Evolutionary conservation across 1,140 invertebrate genomes (phyloP).

Genomic region (Babylonia areolata): DNA sequence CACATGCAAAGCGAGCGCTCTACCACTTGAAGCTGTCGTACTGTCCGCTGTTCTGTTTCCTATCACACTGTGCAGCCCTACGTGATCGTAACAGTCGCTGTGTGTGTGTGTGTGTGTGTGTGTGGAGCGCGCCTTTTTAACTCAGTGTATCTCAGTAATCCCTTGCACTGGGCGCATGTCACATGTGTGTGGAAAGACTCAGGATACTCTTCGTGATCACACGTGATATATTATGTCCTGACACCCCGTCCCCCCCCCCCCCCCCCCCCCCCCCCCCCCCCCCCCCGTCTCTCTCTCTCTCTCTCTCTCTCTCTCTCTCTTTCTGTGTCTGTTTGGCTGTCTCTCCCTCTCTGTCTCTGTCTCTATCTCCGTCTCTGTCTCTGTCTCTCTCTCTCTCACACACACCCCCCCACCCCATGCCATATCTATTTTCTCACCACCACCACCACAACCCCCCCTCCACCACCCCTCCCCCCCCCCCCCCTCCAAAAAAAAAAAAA

Average conservation of each 20-base stretch:
- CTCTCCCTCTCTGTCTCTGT: background rate
- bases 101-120: too few relatives aligned
- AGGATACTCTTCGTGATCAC: too few relatives aligned
- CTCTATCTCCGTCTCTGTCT: background rate
- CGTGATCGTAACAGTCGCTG: too few relatives aligned
- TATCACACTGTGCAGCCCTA: too few relatives aligned
- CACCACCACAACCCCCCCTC: too few relatives aligned
- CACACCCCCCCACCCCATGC: too few relatives aligned
- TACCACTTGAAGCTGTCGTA: too few relatives aligned
- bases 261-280: background rate
- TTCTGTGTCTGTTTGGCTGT: background rate
- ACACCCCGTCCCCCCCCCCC: background rate
- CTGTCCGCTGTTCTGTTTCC: too few relatives aligned
- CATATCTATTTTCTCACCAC: too few relatives aligned
- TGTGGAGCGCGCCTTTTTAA: too few relatives aligned
- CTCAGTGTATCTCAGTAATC: background rate
- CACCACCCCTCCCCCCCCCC: background rate
- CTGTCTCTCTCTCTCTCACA: background rate
- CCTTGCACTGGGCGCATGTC: background rate
- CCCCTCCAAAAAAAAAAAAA: background rate
- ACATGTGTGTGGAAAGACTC: too few relatives aligned
- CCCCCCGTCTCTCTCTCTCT: background rate
- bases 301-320: conserved; percentile 1
- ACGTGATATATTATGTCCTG: background rate
- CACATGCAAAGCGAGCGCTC: too few relatives aligned